A percentile compares a stretch with the other conserved stretches of the same genome.
These are phyloP conservation scores for Melieria crassipennis DNA, from an alignment of 2,888 invertebrate genomes.

Conservation along the genomic window DNA sequence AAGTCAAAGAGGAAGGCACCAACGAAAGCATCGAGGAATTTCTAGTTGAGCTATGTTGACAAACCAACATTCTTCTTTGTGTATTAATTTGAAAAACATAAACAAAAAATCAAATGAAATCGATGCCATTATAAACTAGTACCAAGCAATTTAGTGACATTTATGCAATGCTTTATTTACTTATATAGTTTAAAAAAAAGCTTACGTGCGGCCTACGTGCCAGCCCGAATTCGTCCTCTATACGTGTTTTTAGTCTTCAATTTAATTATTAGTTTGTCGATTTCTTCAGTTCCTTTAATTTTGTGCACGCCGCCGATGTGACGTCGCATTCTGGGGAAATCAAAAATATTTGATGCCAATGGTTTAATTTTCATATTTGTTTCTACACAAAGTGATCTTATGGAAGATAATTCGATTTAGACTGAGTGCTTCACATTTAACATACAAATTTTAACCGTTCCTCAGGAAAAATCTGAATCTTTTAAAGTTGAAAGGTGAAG, in stretches of 20 bases:
- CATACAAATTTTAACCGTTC: too few species aligned
- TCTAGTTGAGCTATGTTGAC: constrained; percentile 26
- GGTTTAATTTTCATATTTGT: too few species aligned
- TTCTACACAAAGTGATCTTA: too few species aligned
- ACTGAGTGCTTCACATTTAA: too few species aligned
- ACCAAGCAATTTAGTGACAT: background rate
- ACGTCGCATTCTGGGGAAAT: constrained; percentile 25
- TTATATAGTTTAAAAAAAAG: background rate
- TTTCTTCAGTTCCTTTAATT: constrained; percentile 26
- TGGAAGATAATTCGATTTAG: too few species aligned
- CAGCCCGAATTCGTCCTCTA: constrained; percentile 22
- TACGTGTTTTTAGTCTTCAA: constrained; percentile 34
- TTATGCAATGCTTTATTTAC: background rate
- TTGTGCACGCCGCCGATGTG: constrained; percentile 39
- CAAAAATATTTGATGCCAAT: background rate
- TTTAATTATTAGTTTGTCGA: constrained; percentile 30
- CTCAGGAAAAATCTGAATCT: too few species aligned
- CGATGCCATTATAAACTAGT: too few species aligned
- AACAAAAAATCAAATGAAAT: too few species aligned
- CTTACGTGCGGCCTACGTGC: background rate
- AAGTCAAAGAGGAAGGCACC: constrained; percentile 40
- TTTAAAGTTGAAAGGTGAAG: too few species aligned
- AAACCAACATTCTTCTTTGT: background rate
- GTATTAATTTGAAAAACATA: background rate
- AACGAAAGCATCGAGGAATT: constrained; percentile 30